Percentiles rank a stretch among this genome's conserved stretches.
These are phyloP conservation scores for Zygaena filipendulae DNA, from an alignment of 2,888 invertebrate species.

Conservation along the genomic window DNA sequence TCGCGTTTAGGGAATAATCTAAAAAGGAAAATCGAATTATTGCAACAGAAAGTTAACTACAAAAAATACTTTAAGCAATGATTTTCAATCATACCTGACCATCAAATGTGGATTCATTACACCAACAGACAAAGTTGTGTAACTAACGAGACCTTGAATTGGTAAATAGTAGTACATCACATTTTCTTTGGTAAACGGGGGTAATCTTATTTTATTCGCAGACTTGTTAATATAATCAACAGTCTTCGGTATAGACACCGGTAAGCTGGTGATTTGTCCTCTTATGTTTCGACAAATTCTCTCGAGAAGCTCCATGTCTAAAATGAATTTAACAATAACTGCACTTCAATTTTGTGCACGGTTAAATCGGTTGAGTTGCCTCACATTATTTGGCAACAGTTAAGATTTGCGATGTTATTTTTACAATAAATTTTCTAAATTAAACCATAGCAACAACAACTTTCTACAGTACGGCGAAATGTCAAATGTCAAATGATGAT, in stretches of 20 bases:
- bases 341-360: slow-evolving; percentile 27
- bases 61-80: slow-evolving; percentile 9
- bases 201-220: slow-evolving; percentile 53
- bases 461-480: too few species aligned
- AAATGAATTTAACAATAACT: slow-evolving; percentile 13
- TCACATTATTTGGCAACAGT: slow-evolving; percentile 59
- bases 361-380: slow-evolving; percentile 37
- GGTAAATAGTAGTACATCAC: slow-evolving; percentile 81
- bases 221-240: slow-evolving; percentile 48
- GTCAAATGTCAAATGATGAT: too few species aligned
- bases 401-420: slow-evolving; percentile 31
- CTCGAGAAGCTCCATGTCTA: slow-evolving; percentile 47
- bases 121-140: slow-evolving; percentile 82
- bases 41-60: slow-evolving; percentile 1
- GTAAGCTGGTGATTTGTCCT: slow-evolving; percentile 33
- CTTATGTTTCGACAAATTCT: slow-evolving; percentile 40
- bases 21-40: slow-evolving; percentile 27
- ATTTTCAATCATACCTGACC: slow-evolving; percentile 63
- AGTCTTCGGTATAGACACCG: slow-evolving; percentile 38
- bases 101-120: slow-evolving; percentile 86
- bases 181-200: slow-evolving; percentile 77
- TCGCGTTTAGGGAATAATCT: slow-evolving; percentile 80
- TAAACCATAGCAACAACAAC: too few species aligned
- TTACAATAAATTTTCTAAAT: too few species aligned
- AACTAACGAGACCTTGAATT: slow-evolving; percentile 78